Base-by-base conservation (phyloP, 2,797 vertebrate species). In the Chaetodon trifasciatus region DNA sequence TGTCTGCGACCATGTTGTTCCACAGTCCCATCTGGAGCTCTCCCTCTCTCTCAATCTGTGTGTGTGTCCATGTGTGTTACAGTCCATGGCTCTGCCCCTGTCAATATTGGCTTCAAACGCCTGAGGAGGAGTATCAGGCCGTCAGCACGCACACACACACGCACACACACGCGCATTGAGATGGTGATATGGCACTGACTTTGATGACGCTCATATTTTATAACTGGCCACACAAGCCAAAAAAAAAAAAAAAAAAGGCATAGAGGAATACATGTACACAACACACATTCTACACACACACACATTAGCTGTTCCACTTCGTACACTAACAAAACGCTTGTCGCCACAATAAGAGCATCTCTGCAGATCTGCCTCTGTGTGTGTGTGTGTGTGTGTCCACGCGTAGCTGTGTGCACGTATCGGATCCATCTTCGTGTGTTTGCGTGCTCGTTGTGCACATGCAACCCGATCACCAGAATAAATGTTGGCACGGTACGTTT, bases 1-100 rank as follows among this genome's bases (percentile, higher is more conserved):
- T 79, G 66, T 79, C 63, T 70, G 77, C 46, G 28, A 58, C 35
- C 61, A 17, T 72, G 49, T 82, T 63, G 75, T 68, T 83, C 77
- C 78, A 86, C 81, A 82, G 67, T 63, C 52, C 87, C 87, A 78
- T 86, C 84, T 84, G 87, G 78, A 74, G 21, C 28, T 28, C 32
- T 64, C 44, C 28, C 46, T 46, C 37, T 58, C 37, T 40, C 10
- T 60, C 46, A 9, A 8, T 61, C 37, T 72, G 40, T 67, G 65
- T 75, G 28, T 70, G 66, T 70, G 57, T 52, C 53, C 32, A 35
- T 70, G 72, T 84, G 79, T 46, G 65, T 50, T 55, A 75, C 66
- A 57, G 50, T 74, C 65, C 70, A n/a, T 8, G 47, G 63, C 37
- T 73, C 72, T 71, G 37, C 11, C 55, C 50, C 42, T 78, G 75